A percentile compares a stretch with the other conserved stretches of the same genome.
These are phyloP conservation scores for Pangasianodon hypophthalmus DNA, from an alignment of 2,113 vertebrate species.

Conservation along the genomic window DNA sequence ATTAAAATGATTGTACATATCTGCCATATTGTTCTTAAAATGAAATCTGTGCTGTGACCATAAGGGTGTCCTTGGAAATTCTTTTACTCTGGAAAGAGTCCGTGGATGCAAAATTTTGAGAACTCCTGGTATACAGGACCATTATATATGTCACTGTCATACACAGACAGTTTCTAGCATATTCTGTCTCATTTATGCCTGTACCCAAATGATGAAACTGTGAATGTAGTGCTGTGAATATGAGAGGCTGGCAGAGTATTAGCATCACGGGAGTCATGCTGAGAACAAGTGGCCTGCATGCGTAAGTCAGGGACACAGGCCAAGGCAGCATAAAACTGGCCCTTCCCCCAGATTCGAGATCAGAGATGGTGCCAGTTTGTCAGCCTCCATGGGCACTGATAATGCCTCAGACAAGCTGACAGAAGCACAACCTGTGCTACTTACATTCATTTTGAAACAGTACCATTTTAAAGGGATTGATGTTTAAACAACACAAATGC, in stretches of 20 bases:
- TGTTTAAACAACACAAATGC: background rate
- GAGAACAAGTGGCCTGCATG: slow-evolving; percentile 51
- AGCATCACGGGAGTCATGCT: slow-evolving; percentile 43
- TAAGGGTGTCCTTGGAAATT: background rate
- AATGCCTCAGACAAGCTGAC: slow-evolving; percentile 50
- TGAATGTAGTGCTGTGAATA: slow-evolving; percentile 32
- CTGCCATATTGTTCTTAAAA: background rate
- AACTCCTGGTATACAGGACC: background rate
- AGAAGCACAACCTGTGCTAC: slow-evolving; percentile 5
- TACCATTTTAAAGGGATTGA: background rate
- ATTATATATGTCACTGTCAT: background rate
- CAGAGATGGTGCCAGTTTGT: slow-evolving; percentile 64
- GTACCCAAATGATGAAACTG: slow-evolving; percentile 33
- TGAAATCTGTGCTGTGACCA: background rate
- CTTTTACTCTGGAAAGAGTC: background rate
- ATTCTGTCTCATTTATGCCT: slow-evolving; percentile 18
- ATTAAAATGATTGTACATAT: background rate
- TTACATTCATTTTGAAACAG: background rate
- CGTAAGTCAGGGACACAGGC: slow-evolving; percentile 51
- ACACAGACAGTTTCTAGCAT: background rate
- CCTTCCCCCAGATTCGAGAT: slow-evolving; percentile 57
- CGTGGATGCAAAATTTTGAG: background rate
- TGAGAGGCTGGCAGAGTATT: slow-evolving; percentile 37
- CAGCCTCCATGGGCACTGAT: slow-evolving; percentile 51
- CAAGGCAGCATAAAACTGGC: slow-evolving; percentile 61